Base-by-base conservation (phyloP, 2,888 invertebrate genomes). In the Ectemnius cavifrons region DNA sequence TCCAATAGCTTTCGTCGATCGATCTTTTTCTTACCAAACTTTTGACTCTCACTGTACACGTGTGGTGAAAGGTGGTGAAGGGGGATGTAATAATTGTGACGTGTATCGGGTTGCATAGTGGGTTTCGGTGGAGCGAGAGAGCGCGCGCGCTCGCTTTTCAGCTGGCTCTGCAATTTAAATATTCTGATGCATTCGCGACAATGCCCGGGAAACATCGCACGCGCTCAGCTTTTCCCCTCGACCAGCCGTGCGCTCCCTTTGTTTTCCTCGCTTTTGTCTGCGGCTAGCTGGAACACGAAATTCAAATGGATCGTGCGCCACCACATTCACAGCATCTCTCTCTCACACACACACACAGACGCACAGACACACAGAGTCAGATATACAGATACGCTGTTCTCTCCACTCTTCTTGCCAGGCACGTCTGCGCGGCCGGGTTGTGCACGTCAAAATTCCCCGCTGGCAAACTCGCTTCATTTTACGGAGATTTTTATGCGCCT, bases 361-460 rank as follows among this genome's bases (percentile, higher is more conserved):
- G 37, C 47, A 27, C 13, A 68, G 23, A 63, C 47, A 37, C 16
- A 28, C 23, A 28, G n/a, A 60, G n/a, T 20, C 49, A 70, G 60
- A 58, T 59, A 65, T 16, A 23, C 49, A 70, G 60, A 58, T 59
- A 65, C 28, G 6, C 0, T 28, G 20, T n/a, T 52, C 58, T 13
- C 52, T 18, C 47, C 14, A 49, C 63, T 47, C 47, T 63, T 49
- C 46, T n/a, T 16, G 47, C 23, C 23, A 63, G 47, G 63, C 63
- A 23, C 47, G 63, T 49, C 49, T 49, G 63, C 63, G 63, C 63
- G 49, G 4, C 16, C 37, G 37, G 8, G 6, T 5, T 5, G 63
- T 16, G 8, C 23, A 69, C 60, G 63, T 66, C 65, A 47, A 69
- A 68, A 66, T 69, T 69, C 61, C 57, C 23, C 49, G 27, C 52